Evolutionary conservation across 2,888 invertebrate species (phyloP).

Genomic region (Prionchulus punctatus): DNA sequence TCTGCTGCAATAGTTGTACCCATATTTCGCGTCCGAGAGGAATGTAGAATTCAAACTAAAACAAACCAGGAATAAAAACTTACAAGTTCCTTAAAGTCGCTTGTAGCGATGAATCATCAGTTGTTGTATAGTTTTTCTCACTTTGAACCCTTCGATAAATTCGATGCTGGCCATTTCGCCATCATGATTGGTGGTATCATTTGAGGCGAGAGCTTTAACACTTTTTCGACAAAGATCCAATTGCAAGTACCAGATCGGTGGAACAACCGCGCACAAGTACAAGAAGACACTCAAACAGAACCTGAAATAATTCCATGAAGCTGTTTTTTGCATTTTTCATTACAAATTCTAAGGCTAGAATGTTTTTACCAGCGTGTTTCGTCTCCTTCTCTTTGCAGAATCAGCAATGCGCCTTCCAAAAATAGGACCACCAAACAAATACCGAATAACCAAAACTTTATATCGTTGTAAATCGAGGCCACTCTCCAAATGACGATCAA

Average conservation of each 20-base stretch:
- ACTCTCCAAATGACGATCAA: conserved; percentile 23
- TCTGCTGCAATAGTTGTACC: conserved; percentile 28
- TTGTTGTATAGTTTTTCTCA: too few species aligned
- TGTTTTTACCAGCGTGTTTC: conserved; percentile 90
- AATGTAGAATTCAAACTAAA: too few species aligned
- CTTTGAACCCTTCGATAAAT: too few species aligned
- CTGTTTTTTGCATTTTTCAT: too few species aligned
- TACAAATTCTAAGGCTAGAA: too few species aligned
- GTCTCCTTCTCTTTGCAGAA: conserved; percentile 46
- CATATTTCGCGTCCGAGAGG: conserved; percentile 19
- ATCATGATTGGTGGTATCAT: too few species aligned
- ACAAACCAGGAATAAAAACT: too few species aligned
- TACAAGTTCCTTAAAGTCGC: too few species aligned
- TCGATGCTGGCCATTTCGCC: too few species aligned
- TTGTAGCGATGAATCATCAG: too few species aligned
- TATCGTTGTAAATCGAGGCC: conserved; percentile 27
- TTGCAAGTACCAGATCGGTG: conserved; percentile 82
- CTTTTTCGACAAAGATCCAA: conserved; percentile 33
- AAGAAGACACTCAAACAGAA: conserved; percentile 84
- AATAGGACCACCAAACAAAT: conserved; percentile 1
- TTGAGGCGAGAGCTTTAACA: too few species aligned
- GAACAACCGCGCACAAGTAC: conserved; percentile 70
- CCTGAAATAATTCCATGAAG: too few species aligned
- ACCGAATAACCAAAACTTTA: conserved; percentile 31
- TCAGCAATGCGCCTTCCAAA: conserved; percentile 32